phyloP scores from a whole-genome alignment of 2,113 vertebrate genomes.

The Oxyruncus cristatus region DNA sequence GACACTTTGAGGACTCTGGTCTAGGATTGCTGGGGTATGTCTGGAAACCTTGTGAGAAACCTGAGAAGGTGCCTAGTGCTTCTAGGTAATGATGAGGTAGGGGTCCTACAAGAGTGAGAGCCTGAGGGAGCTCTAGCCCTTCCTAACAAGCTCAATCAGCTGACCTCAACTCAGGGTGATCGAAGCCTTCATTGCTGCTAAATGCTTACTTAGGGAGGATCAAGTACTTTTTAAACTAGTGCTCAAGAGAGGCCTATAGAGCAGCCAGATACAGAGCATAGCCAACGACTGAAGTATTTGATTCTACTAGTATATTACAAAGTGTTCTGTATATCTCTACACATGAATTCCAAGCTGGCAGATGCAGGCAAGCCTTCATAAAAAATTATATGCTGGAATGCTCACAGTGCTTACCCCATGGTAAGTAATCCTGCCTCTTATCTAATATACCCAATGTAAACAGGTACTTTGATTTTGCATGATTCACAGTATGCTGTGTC shows the following conservation, averaged over 20 bases:
- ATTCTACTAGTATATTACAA: background rate
- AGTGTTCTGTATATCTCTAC: background rate
- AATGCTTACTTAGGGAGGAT: background rate
- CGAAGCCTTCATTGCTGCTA: background rate
- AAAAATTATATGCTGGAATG: background rate
- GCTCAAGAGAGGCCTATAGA: too few species aligned
- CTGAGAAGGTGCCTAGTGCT: background rate
- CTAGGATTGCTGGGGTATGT: background rate
- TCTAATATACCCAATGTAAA: background rate
- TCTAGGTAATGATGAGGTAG: background rate
- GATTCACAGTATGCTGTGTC: background rate
- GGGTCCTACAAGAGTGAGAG: rapidly evolving
- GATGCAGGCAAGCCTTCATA: background rate
- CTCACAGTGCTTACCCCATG: background rate
- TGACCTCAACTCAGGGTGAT: background rate
- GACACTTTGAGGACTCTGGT: background rate
- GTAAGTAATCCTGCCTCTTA: background rate
- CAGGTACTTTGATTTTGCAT: background rate
- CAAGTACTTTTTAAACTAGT: background rate
- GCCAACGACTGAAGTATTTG: background rate
- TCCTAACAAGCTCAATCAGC: background rate
- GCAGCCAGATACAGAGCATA: background rate
- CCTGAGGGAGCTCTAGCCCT: background rate
- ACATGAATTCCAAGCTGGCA: background rate
- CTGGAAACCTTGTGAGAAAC: background rate